These are phyloP conservation scores for Calyptomena viridis DNA, from an alignment of 2,113 vertebrate species.

Conservation along the genomic window DNA sequence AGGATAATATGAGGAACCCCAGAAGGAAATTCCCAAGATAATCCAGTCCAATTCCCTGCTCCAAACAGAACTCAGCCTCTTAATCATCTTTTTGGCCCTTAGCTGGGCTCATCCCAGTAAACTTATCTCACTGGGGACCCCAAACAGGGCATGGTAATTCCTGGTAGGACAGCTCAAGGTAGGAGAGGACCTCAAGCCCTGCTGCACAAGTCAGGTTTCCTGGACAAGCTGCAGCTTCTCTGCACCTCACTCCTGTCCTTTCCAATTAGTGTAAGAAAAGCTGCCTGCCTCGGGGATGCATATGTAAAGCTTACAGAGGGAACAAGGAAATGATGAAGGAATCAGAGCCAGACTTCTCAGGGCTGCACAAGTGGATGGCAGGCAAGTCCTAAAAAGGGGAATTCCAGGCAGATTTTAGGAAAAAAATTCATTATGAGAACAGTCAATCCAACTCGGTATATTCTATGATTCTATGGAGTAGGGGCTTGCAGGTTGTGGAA, in stretches of 20 bases:
- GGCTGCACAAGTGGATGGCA: neutral
- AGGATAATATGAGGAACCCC: too few relatives aligned
- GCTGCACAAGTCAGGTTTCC: neutral
- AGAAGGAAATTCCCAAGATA: neutral
- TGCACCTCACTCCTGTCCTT: neutral
- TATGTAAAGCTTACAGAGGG: neutral
- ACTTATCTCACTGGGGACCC: neutral
- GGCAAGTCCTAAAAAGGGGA: neutral
- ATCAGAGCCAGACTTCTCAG: neutral
- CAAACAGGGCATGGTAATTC: neutral
- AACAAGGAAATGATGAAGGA: neutral
- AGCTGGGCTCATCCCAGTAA: neutral
- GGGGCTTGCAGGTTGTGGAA: neutral
- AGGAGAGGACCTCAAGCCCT: neutral
- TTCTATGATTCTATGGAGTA: neutral
- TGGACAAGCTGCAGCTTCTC: conserved; percentile 19
- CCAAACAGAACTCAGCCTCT: neutral
- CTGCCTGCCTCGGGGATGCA: conserved; percentile 17
- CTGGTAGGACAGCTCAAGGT: neutral
- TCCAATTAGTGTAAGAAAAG: neutral
- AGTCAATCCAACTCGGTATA: neutral
- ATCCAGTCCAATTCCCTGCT: neutral
- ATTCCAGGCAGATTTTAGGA: neutral
- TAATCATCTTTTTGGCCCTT: too few relatives aligned
- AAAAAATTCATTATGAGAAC: fast-evolving